Evolutionary conservation across 2,888 invertebrate genomes (phyloP).

Genomic region (Pterobdella sp.): DNA sequence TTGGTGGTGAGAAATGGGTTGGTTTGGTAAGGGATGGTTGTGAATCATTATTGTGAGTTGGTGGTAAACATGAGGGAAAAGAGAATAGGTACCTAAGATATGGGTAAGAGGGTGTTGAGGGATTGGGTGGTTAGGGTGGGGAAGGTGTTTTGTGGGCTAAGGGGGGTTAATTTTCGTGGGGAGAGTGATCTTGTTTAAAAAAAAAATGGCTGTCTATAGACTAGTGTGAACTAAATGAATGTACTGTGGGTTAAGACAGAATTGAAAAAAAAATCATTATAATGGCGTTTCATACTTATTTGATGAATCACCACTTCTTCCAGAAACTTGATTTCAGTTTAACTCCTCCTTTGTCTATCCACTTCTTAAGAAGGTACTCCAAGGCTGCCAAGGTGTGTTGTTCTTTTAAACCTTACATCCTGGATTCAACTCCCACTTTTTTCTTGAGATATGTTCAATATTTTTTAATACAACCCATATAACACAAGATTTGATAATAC

Average conservation of each 20-base stretch:
- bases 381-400: constrained; percentile 55
- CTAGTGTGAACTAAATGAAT: no score
- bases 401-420: no score
- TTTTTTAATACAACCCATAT: no score
- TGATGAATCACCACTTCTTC: neutral
- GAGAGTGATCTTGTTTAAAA: no score
- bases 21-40: no score
- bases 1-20: no score
- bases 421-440: no score
- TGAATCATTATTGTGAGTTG: constrained; percentile 59
- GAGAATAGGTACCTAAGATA: neutral
- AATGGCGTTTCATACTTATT: neutral
- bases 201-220: no score
- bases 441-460: no score
- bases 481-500: no score
- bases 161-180: neutral
- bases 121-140: neutral
- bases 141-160: neutral
- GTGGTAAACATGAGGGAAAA: constrained; percentile 14
- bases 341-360: constrained; percentile 76
- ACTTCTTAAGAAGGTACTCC: constrained; percentile 70
- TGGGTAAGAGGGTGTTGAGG: neutral
- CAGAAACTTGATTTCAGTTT: constrained; percentile 68
- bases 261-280: neutral
- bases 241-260: no score